Percentiles rank a stretch among this genome's conserved stretches.
Evolutionary conservation across 2,113 vertebrate species (phyloP).

Genomic region (Cricetomys ansorgei): DNA sequence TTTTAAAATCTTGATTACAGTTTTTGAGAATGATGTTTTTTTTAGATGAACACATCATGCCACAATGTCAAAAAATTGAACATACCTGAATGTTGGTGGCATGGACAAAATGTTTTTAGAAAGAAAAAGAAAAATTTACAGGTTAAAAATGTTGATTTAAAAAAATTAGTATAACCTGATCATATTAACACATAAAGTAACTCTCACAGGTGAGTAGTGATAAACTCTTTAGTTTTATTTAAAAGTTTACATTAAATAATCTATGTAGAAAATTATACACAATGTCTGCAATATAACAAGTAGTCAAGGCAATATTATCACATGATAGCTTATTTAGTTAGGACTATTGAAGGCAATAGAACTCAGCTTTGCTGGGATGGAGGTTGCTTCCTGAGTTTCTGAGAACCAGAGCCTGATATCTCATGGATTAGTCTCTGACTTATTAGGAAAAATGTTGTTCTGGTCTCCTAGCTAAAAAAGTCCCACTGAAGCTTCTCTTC

Average conservation of each 20-base stretch:
- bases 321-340: not conserved
- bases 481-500: not conserved
- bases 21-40: not conserved
- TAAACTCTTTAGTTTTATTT: not conserved
- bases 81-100: not conserved
- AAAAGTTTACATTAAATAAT: conserved; percentile 30
- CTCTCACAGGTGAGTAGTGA: not conserved
- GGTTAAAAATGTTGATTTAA: not conserved
- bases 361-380: not conserved
- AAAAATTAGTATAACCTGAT: not conserved
- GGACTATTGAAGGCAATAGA: not conserved
- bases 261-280: not conserved
- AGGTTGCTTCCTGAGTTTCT: not conserved
- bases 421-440: not conserved
- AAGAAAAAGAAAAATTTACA: not conserved
- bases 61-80: not conserved
- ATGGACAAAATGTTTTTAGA: conserved; percentile 10
- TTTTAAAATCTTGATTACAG: not conserved
- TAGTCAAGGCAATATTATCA: not conserved
- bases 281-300: not conserved
- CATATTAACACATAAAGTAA: not conserved
- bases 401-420: not conserved
- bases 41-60: too few species aligned
- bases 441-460: not conserved
- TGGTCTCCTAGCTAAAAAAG: not conserved